A percentile compares a stretch with the other conserved stretches of the same genome.
Evolutionary conservation across 1,140 invertebrate species (phyloP).

Genomic region (Apis mellifera): Amel_HAv3.1 CM009931.2:7305001-7305500

Average conservation of each 20-base stretch:
- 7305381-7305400: slow-evolving; percentile 48
- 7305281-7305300: background rate
- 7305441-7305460: background rate
- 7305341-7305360: slow-evolving; percentile 9
- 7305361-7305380: slow-evolving; percentile 44
- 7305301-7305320: background rate
- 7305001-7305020: too few relatives aligned
- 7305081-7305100: too few relatives aligned
- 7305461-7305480: slow-evolving; percentile 36
- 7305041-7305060: too few relatives aligned
- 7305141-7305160: slow-evolving; percentile 22
- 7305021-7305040: too few relatives aligned
- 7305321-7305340: background rate
- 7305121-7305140: too few relatives aligned
- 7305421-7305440: slow-evolving; percentile 25
- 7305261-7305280: background rate
- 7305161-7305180: slow-evolving; percentile 17
- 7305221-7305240: slow-evolving; percentile 39
- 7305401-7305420: slow-evolving; percentile 24
- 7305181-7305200: slow-evolving; percentile 14
- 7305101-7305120: too few relatives aligned
- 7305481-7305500: slow-evolving; percentile 32
- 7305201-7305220: slow-evolving; percentile 26
- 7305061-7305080: too few relatives aligned
- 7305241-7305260: slow-evolving; percentile 40